Percentiles rank a stretch among this genome's conserved stretches.
These are phyloP conservation scores for Aspidiotus destructor DNA, from an alignment of 2,888 invertebrate genomes.

Conservation along the genomic window DNA sequence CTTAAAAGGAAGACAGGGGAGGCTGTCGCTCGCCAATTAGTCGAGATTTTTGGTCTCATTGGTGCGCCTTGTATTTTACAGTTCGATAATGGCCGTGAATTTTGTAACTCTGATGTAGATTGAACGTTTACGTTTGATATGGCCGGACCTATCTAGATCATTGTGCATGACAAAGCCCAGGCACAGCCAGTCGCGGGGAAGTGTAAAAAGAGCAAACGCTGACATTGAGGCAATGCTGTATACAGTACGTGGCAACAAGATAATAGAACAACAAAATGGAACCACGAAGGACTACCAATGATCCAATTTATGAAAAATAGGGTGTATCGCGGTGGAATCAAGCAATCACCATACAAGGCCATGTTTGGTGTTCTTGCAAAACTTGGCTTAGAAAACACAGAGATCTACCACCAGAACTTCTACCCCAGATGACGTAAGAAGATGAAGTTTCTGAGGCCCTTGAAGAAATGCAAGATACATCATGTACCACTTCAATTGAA, in stretches of 20 bases:
- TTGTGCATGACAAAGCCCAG: not conserved
- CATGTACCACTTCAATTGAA: not conserved
- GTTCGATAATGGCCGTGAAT: too few species aligned
- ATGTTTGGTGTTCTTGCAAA: not conserved
- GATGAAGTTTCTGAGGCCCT: constrained; percentile 2
- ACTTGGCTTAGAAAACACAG: not conserved
- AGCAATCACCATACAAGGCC: not conserved
- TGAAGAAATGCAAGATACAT: too few species aligned
- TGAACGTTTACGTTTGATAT: not conserved
- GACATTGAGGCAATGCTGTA: constrained; percentile 14
- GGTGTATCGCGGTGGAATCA: not conserved
- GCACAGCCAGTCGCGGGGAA: constrained; percentile 26
- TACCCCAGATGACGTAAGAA: not conserved
- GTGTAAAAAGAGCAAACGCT: constrained; percentile 14
- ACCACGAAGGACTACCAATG: too few species aligned
- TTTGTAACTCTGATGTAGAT: not conserved
- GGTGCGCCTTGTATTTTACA: not conserved
- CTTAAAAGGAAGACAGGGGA: constrained; percentile 38
- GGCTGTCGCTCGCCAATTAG: constrained; percentile 38
- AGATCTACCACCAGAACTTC: not conserved
- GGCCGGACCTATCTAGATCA: not conserved
- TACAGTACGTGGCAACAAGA: constrained; percentile 9
- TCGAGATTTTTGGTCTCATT: constrained; percentile 34
- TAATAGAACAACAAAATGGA: too few species aligned
- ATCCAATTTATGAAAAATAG: too few species aligned